Evolutionary conservation across 2,113 vertebrate species (phyloP).

Genomic region (Dromiciops gliroides): DNA sequence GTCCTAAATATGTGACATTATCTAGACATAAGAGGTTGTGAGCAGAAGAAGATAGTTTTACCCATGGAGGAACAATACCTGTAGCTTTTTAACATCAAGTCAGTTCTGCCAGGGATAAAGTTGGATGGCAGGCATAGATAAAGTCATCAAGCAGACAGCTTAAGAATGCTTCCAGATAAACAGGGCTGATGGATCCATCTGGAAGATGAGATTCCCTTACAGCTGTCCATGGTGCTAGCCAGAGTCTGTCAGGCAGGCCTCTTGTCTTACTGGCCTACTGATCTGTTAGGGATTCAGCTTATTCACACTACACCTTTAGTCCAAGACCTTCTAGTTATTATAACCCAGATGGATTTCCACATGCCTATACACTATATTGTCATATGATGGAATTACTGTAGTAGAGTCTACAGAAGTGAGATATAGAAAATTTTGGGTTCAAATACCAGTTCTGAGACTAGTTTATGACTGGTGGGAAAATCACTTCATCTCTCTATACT

Average conservation of each 20-base stretch:
- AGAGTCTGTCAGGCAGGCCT: not conserved
- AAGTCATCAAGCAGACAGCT: not conserved
- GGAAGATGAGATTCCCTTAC: not conserved
- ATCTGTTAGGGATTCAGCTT: not conserved
- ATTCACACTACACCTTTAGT: not conserved
- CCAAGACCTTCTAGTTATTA: not conserved
- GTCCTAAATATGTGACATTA: not conserved
- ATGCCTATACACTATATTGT: not conserved
- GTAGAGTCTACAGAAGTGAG: not conserved
- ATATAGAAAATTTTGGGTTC: not conserved
- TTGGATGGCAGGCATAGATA: not conserved
- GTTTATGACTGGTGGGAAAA: too few relatives aligned
- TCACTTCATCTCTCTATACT: too few relatives aligned
- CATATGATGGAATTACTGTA: not conserved
- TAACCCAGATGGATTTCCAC: not conserved
- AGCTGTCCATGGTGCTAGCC: not conserved
- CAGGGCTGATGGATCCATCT: not conserved
- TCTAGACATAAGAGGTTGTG: not conserved
- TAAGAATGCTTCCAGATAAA: not conserved
- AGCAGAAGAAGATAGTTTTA: not conserved
- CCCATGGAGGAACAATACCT: not conserved
- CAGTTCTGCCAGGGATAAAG: not conserved
- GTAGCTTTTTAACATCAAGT: not conserved
- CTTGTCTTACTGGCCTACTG: not conserved
- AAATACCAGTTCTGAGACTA: not conserved